Conservation (phyloP, 2,888 invertebrate species). For the Campaea margaritaria region DNA sequence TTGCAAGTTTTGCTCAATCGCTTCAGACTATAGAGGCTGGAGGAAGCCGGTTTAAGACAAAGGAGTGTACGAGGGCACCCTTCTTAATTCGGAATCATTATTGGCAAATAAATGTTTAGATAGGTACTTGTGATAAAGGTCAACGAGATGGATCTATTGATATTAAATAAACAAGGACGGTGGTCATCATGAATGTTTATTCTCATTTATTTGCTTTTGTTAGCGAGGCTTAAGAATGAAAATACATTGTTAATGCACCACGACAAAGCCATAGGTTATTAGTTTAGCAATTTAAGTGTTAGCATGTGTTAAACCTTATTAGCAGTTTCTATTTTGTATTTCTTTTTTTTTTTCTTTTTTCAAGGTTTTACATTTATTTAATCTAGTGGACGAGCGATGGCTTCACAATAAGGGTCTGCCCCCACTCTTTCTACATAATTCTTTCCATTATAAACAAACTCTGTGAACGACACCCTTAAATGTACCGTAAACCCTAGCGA, state of each 20-base stretch:
- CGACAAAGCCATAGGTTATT: too few relatives aligned
- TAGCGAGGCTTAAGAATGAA: too few relatives aligned
- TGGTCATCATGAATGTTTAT: too few relatives aligned
- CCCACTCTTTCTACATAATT: conserved; percentile 85
- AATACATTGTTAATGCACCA: too few relatives aligned
- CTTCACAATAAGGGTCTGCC: conserved; percentile 63
- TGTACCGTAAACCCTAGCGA: conserved; percentile 82
- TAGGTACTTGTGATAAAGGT: too few relatives aligned
- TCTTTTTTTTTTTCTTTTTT: background rate
- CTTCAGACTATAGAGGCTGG: background rate
- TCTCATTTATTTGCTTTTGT: background rate
- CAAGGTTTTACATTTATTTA: conserved; percentile 9
- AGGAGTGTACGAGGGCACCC: too few relatives aligned
- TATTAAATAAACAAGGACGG: too few relatives aligned
- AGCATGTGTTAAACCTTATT: too few relatives aligned
- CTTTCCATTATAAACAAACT: conserved; percentile 85
- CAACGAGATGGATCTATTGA: too few relatives aligned
- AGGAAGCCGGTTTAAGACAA: background rate
- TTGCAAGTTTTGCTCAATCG: background rate
- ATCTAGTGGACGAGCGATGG: conserved; percentile 47
- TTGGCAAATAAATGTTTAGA: too few relatives aligned
- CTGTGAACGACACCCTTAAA: conserved; percentile 77
- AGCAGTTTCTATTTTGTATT: background rate
- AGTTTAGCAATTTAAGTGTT: too few relatives aligned
- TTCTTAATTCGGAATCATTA: too few relatives aligned